Evolutionary conservation across 2,797 vertebrate species (phyloP).

Genomic region (Onychomys leucogaster): DNA sequence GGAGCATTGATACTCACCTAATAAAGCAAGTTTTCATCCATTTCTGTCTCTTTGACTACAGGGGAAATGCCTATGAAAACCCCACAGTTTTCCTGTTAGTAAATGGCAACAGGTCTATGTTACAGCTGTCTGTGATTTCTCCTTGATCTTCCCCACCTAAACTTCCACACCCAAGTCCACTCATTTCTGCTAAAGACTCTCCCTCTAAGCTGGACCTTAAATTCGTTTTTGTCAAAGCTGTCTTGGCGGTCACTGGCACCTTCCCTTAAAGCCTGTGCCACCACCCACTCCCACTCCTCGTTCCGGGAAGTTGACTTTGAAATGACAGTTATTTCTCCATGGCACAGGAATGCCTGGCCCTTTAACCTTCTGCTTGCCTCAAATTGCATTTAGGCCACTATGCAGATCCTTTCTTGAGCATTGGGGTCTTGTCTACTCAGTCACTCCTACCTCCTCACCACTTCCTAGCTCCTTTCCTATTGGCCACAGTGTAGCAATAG

Average conservation of each 20-base stretch:
- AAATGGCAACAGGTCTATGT: not conserved
- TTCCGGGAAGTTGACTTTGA: not conserved
- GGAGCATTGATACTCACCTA: not conserved
- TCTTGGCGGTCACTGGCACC: not conserved
- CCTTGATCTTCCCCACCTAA: not conserved
- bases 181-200: not conserved
- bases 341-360: rapidly evolving
- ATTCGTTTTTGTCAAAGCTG: not conserved
- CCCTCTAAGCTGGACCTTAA: not conserved
- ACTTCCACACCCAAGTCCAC: not conserved
- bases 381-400: rapidly evolving
- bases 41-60: not conserved
- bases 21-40: not conserved
- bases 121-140: not conserved
- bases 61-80: not conserved
- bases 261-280: not conserved
- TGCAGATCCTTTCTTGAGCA: not conserved
- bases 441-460: too few species aligned
- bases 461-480: too few species aligned
- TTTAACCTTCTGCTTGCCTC: not conserved
- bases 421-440: not conserved
- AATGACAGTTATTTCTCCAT: not conserved
- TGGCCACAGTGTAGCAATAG: rapidly evolving
- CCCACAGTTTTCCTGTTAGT: not conserved
- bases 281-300: too few species aligned